Base-by-base conservation (phyloP, 2,888 invertebrate species). In the Odontocerum albicorne region DNA sequence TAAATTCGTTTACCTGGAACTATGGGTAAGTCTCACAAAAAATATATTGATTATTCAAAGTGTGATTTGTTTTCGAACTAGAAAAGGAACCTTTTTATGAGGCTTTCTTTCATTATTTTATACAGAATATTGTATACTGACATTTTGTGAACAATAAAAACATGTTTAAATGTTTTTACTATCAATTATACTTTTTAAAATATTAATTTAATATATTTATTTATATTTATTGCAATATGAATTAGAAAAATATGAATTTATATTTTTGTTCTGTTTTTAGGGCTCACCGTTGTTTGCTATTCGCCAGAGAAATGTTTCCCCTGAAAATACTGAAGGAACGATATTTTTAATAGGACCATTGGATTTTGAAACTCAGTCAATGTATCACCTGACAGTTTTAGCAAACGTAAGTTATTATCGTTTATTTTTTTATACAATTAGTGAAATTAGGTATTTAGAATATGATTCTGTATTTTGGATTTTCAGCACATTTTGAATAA, bases 301-400 rank as follows among this genome's bases (percentile, higher is more conserved):
- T 64, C 82, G 88, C 61, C 90, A 91, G 67, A 83, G 85, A 63
- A 82, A 90, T 59, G 82, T 87, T 35, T 86, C 87, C 7, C 80
- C 86, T 2, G 86, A 86, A 64, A 87, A 88, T 65, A 90, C 90
- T 8, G 87, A 90, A 67, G 92, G 90, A 38, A 86, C 88, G 2
- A 85, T 92, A 65, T 84, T 88, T 64, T 74, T 92, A 36, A 79
- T 87, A 50, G 88, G 88, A 46, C 84, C 87, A 61, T 74, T 95
- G 65, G 94, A 95, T 73, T 95, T 92, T 67, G 95, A 95, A 70
- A 88, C 85, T 46, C 89, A 89, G 71, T 90, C 92, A 46, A 89
- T 93, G 81, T 92, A 92, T 72, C 89, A 89, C 65, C 75, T 94
- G 62, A 89, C 88, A n/a, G 82, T 94, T 64, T 82, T 91, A 62